A percentile compares a stretch with the other conserved stretches of the same genome.
These are phyloP conservation scores for Theristicus caerulescens DNA, from an alignment of 2,113 vertebrate genomes.

Conservation along the genomic window DNA sequence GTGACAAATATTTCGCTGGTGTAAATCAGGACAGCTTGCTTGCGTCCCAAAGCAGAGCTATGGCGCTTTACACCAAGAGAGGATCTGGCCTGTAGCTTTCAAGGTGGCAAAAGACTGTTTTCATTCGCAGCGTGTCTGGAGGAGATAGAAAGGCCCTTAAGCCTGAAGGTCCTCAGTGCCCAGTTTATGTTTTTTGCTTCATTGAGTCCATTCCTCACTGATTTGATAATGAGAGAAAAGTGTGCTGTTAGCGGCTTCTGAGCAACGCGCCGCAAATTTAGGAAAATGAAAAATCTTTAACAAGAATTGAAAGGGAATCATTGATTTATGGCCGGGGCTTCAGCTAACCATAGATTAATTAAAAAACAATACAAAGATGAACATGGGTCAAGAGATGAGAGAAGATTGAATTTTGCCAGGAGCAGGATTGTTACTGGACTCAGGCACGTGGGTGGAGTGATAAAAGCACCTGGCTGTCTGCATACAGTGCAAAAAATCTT, in stretches of 20 bases:
- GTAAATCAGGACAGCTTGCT: background rate
- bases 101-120: background rate
- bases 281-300: conserved; percentile 68
- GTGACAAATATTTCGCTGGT: background rate
- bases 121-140: background rate
- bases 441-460: background rate
- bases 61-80: background rate
- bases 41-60: background rate
- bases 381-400: conserved; percentile 12
- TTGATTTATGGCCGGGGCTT: conserved; percentile 38
- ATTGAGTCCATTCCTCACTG: background rate
- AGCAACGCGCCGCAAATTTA: background rate
- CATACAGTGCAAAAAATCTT: background rate
- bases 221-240: conserved; percentile 43
- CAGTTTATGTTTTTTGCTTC: background rate
- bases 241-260: background rate
- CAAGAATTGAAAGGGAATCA: conserved; percentile 61
- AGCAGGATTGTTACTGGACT: background rate
- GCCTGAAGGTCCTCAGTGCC: background rate
- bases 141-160: background rate
- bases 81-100: background rate
- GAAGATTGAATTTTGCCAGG: conserved; percentile 56
- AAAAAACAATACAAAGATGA: conserved; percentile 41
- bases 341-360: conserved; percentile 53
- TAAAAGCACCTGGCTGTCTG: background rate